These are phyloP conservation scores for Polypterus senegalus DNA, from an alignment of 2,113 vertebrate genomes.

Conservation along the genomic window DNA sequence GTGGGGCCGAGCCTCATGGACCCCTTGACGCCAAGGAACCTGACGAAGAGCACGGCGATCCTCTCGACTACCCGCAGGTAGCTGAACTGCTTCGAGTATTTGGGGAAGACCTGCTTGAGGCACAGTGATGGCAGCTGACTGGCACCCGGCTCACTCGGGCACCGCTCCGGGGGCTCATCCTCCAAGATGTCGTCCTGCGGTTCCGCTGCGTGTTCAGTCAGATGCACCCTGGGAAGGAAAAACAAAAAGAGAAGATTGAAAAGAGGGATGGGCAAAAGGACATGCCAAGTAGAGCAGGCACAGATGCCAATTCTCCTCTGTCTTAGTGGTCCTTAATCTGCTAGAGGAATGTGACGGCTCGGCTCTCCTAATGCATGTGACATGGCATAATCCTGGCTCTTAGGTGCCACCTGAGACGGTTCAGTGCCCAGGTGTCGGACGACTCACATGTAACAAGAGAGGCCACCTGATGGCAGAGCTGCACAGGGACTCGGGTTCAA, in stretches of 20 bases:
- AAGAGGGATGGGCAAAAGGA: background rate
- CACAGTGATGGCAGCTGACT: constrained; percentile 59
- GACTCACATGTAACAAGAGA: too few species aligned
- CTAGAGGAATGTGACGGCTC: too few species aligned
- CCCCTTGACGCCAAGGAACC: constrained; percentile 85
- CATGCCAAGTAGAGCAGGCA: too few species aligned
- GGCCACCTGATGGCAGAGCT: too few species aligned
- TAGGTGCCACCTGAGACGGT: too few species aligned
- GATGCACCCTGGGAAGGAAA: constrained; percentile 32
- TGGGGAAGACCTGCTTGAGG: constrained; percentile 92
- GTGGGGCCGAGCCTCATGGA: constrained; percentile 83
- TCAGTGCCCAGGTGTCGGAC: too few species aligned
- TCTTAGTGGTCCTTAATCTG: too few species aligned
- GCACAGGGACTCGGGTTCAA: too few species aligned
- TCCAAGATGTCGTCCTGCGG: constrained; percentile 30
- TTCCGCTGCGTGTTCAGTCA: constrained; percentile 1
- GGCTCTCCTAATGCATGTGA: too few species aligned
- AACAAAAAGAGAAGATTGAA: background rate
- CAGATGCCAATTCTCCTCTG: too few species aligned
- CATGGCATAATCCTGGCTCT: too few species aligned
- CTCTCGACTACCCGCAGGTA: constrained; percentile 75
- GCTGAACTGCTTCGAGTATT: constrained; percentile 81
- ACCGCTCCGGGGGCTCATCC: constrained; percentile 13
- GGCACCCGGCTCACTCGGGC: constrained; percentile 18
- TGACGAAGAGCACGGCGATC: constrained; percentile 73